Percentiles rank a stretch among this genome's conserved stretches.
Evolutionary conservation across 2,113 vertebrate genomes (phyloP).

Genomic region (Vireo altiloquus): DNA sequence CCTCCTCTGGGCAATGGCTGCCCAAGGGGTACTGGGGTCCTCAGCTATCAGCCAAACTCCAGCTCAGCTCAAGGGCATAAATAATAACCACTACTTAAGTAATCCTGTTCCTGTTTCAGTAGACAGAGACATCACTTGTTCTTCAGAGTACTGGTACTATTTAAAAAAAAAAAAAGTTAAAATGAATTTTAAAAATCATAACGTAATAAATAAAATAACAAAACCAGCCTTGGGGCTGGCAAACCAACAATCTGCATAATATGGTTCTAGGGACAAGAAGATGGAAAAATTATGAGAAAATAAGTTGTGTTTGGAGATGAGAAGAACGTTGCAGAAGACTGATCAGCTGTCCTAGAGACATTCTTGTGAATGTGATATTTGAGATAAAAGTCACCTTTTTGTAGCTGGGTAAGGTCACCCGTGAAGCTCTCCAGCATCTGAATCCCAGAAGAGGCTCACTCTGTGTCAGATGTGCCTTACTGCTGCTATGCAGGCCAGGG

Average conservation of each 20-base stretch:
- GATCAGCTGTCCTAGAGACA: neutral
- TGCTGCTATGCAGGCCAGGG: neutral
- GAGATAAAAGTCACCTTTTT: neutral
- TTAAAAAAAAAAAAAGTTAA: neutral
- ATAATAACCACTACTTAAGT: neutral
- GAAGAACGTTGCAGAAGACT: neutral
- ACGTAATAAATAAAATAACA: neutral
- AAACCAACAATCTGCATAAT: neutral
- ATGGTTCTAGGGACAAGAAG: accelerated
- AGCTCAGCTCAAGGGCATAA: neutral
- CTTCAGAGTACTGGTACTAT: neutral
- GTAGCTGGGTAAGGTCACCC: neutral
- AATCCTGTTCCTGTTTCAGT: neutral
- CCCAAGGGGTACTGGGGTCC: neutral
- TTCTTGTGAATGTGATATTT: neutral
- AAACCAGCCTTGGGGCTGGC: neutral
- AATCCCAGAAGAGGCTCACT: neutral
- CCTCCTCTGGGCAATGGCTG: neutral
- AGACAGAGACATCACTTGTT: neutral
- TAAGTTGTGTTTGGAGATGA: neutral
- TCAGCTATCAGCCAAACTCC: neutral
- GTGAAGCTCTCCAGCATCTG: neutral
- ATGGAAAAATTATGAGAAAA: neutral
- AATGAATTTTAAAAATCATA: neutral
- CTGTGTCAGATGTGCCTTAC: neutral